Conservation (phyloP, 2,797 vertebrate genomes). For the Coccyzus lansbergi region DNA sequence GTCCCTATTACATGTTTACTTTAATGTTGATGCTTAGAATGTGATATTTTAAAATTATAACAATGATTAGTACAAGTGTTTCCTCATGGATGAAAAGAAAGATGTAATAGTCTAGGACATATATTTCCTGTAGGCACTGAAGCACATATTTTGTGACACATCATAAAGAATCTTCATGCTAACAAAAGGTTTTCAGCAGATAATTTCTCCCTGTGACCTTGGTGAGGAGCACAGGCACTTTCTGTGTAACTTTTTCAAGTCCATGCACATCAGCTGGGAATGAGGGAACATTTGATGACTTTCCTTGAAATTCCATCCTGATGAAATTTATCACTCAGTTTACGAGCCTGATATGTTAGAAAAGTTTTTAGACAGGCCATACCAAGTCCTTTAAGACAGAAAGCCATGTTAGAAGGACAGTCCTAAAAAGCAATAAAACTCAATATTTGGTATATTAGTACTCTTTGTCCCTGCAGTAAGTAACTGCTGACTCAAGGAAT, state of each 20-base stretch:
- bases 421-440: not conserved
- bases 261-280: not conserved
- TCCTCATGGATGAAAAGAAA: not conserved
- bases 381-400: not conserved
- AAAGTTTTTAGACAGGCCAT: not conserved
- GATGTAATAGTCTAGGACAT: not conserved
- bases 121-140: not conserved
- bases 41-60: not conserved
- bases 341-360: not conserved
- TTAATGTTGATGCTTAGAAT: not conserved
- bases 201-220: not conserved
- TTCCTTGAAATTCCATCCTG: not conserved
- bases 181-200: not conserved
- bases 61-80: not conserved
- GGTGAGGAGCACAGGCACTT: not conserved
- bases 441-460: not conserved
- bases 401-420: accelerated
- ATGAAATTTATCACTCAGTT: not conserved
- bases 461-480: not conserved
- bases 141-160: not conserved
- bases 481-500: not conserved
- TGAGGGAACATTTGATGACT: not conserved
- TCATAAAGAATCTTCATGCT: not conserved
- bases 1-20: not conserved
- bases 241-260: not conserved